Conservation (phyloP, 2,797 vertebrate genomes). For the Distichodus sexfasciatus region DNA sequence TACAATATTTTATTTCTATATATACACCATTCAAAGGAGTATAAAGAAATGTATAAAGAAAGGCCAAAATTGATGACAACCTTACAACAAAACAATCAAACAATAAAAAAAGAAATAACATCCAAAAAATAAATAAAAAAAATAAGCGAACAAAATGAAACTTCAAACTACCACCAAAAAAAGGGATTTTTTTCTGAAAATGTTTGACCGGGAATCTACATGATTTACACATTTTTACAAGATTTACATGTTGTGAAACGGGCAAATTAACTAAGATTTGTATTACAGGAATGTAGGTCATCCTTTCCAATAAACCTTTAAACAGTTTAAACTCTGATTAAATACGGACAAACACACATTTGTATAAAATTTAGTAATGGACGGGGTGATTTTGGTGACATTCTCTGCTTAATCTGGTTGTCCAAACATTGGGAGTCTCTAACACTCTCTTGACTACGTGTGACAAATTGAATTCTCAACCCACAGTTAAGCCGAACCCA, state of each 20-base stretch:
- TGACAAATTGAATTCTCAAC: constrained; percentile 64
- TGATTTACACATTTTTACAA: background rate
- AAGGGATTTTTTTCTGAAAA: too few species aligned
- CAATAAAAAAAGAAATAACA: constrained; percentile 20
- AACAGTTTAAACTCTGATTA: background rate
- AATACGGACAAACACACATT: background rate
- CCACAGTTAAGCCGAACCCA: constrained; percentile 87
- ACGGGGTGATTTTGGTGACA: too few species aligned
- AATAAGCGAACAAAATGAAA: background rate
- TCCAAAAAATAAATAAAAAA: constrained; percentile 39
- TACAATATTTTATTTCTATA: constrained; percentile 43
- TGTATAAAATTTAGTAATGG: too few species aligned
- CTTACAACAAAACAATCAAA: constrained; percentile 44
- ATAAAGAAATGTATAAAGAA: constrained; percentile 55
- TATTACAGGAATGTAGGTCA: background rate
- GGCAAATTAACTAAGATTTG: background rate
- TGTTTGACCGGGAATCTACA: too few species aligned
- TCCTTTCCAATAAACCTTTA: background rate
- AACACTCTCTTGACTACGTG: background rate
- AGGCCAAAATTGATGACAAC: constrained; percentile 40
- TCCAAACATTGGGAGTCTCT: background rate
- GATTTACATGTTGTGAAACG: background rate
- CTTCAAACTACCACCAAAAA: background rate
- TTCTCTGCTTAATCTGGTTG: too few species aligned
- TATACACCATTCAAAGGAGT: constrained; percentile 14